Conservation (phyloP, 1,140 invertebrate genomes). For the Atta texana region DNA sequence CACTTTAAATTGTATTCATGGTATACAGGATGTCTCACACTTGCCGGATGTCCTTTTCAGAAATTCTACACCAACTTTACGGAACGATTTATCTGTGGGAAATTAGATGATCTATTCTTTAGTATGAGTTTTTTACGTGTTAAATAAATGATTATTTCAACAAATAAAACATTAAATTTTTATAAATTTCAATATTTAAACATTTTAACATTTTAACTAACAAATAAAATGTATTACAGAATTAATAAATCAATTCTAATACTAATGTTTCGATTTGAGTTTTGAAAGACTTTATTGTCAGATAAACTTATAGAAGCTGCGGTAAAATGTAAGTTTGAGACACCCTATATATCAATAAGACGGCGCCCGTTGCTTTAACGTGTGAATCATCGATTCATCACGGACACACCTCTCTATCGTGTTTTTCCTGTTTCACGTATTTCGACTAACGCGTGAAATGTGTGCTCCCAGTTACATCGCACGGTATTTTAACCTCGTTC, state of each 20-base stretch:
- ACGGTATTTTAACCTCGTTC: slow-evolving; percentile 31
- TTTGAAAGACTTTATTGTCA: neutral
- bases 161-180: neutral
- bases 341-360: slow-evolving; percentile 50
- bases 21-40: slow-evolving; percentile 42
- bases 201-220: neutral
- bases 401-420: slow-evolving; percentile 57
- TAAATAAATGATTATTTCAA: neutral
- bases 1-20: slow-evolving; percentile 29
- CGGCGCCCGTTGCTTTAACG: slow-evolving; percentile 42
- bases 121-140: neutral
- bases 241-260: slow-evolving; percentile 6
- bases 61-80: neutral
- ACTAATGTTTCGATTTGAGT: neutral
- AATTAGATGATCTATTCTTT: neutral
- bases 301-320: neutral
- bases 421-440: slow-evolving; percentile 51
- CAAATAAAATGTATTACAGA: neutral
- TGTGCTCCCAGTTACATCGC: slow-evolving; percentile 18
- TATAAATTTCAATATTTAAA: neutral
- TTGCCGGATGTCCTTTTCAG: slow-evolving; percentile 31
- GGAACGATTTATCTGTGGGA: neutral
- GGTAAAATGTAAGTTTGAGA: slow-evolving; percentile 10
- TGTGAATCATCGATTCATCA: slow-evolving; percentile 63
- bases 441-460: slow-evolving; percentile 50